These are phyloP conservation scores for Steinernema feltiae DNA, from an alignment of 1,140 invertebrate genomes.

Conservation along the genomic window DNA sequence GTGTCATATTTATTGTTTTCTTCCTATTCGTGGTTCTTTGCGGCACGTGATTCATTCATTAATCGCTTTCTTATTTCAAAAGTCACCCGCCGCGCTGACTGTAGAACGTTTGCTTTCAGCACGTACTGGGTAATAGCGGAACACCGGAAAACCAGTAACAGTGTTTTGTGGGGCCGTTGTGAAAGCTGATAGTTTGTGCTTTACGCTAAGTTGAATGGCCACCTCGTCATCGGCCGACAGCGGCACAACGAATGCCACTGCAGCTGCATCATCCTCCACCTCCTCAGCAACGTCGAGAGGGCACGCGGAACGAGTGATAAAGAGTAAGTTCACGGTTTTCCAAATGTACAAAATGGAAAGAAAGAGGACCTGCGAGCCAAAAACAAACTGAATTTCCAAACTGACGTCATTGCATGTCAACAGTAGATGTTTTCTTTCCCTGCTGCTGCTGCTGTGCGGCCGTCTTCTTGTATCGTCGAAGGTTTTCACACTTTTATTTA, in stretches of 20 bases:
- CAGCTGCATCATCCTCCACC: conserved; percentile 6
- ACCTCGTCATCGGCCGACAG: conserved; percentile 15
- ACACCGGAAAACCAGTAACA: conserved; percentile 8
- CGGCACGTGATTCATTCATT: background rate
- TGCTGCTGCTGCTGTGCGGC: background rate
- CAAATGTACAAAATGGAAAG: background rate
- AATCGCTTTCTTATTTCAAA: background rate
- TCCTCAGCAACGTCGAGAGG: background rate
- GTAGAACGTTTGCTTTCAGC: conserved; percentile 1
- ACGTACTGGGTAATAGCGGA: conserved; percentile 7
- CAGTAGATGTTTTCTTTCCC: background rate
- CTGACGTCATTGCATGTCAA: too few species aligned
- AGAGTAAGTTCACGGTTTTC: conserved; percentile 9
- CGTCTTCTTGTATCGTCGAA: background rate
- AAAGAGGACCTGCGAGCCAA: background rate
- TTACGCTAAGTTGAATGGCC: conserved; percentile 15
- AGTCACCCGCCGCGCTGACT: background rate
- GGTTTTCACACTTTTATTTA: background rate
- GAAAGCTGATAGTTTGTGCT: conserved; percentile 14
- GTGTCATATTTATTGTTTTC: too few species aligned
- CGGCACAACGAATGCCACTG: conserved; percentile 5
- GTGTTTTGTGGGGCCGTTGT: conserved; percentile 8
- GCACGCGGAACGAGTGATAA: conserved; percentile 11
- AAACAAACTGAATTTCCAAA: background rate
- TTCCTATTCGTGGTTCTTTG: too few species aligned